These are phyloP conservation scores for Phataginus tricuspis DNA, from an alignment of 2,797 vertebrate genomes.

Conservation along the genomic window DNA sequence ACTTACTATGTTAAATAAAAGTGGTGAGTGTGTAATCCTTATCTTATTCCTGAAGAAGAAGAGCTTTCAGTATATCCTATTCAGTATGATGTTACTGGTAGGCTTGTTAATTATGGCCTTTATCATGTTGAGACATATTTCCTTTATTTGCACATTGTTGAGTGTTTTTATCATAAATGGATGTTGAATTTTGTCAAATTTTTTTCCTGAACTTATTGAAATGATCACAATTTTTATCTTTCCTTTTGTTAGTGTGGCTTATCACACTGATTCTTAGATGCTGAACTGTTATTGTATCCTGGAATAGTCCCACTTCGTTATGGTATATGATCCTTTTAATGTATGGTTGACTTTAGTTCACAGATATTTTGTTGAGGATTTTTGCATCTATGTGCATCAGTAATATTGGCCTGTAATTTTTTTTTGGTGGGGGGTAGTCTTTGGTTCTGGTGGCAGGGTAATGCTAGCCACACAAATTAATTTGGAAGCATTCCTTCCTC, in stretches of 20 bases:
- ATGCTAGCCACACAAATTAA: not conserved
- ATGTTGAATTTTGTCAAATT: not conserved
- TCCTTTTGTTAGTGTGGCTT: not conserved
- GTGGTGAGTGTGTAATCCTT: not conserved
- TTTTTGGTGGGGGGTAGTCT: not conserved
- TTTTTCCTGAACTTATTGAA: not conserved
- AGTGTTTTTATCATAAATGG: not conserved
- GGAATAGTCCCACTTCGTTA: not conserved
- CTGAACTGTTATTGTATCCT: not conserved
- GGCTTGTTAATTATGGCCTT: not conserved
- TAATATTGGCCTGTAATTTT: not conserved
- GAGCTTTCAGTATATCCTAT: not conserved
- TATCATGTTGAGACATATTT: not conserved
- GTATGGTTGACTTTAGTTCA: not conserved
- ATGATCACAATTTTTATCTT: not conserved
- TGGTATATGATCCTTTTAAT: not conserved
- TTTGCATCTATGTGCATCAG: not conserved
- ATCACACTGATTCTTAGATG: not conserved
- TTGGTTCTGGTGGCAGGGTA: not conserved
- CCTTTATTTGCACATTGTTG: not conserved
- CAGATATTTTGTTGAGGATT: not conserved
- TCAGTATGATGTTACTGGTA: not conserved
- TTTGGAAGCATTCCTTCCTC: not conserved
- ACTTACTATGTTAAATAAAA: not conserved
- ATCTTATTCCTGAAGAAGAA: not conserved